phyloP scores from a whole-genome alignment of 2,888 invertebrate species.

The Cataglyphis rosenhaueri region DNA sequence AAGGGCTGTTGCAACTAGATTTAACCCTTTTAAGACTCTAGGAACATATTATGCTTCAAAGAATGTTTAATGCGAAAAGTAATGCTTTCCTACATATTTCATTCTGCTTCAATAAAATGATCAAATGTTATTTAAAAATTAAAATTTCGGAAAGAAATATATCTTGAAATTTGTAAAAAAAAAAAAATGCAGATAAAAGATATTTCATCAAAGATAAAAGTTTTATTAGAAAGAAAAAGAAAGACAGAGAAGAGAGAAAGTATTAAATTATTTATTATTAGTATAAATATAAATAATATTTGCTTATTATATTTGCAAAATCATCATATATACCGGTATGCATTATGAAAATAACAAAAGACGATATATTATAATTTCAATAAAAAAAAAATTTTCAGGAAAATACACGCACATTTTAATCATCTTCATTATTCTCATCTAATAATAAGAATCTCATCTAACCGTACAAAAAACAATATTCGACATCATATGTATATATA shows the following conservation, averaged over 20 bases:
- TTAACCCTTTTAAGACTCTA: constrained; percentile 53
- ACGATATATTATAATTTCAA: background rate
- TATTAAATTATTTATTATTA: constrained; percentile 7
- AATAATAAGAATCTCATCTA: constrained; percentile 10
- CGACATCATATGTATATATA: background rate
- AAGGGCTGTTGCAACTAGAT: constrained; percentile 47
- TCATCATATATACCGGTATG: background rate
- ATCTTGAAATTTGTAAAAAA: background rate
- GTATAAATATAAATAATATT: background rate
- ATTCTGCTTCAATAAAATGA: background rate
- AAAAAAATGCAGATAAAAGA: background rate
- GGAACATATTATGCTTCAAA: constrained; percentile 47
- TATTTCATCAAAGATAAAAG: background rate
- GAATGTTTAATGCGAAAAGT: constrained; percentile 43
- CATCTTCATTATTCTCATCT: background rate
- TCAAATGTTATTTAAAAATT: background rate
- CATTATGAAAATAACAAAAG: background rate
- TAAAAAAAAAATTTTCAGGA: background rate
- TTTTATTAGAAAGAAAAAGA: background rate
- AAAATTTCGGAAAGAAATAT: background rate
- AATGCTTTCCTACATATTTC: constrained; percentile 26
- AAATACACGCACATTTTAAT: constrained; percentile 7
- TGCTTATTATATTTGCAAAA: background rate
- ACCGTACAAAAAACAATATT: background rate
- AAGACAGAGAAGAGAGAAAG: background rate